Evolutionary conservation across 1,140 invertebrate species (phyloP).

Genomic region (Argopecten irradians): DNA sequence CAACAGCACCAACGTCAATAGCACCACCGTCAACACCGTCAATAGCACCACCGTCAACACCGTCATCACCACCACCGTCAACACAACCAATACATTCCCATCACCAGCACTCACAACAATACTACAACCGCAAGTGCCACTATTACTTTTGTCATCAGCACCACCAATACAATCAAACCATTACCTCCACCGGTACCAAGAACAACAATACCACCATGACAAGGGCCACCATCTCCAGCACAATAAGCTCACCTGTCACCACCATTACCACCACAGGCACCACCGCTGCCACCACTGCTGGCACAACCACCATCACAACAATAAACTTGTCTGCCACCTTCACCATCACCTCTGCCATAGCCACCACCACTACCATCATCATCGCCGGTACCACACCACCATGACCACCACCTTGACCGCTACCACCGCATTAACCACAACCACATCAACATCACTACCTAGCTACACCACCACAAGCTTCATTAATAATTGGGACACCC

Average conservation of each 20-base stretch:
- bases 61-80: neutral
- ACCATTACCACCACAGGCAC: conserved; percentile 6
- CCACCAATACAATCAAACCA: neutral
- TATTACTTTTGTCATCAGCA: neutral
- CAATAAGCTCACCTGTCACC: neutral
- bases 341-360: neutral
- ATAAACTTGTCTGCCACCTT: neutral
- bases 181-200: neutral
- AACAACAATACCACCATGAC: neutral
- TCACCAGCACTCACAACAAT: neutral
- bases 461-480: neutral
- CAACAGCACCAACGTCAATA: neutral
- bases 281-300: neutral
- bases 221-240: neutral
- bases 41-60: neutral
- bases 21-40: neutral
- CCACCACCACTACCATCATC: conserved; percentile 1
- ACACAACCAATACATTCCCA: neutral
- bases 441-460: neutral
- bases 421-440: neutral
- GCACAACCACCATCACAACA: neutral
- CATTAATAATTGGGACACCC: too few relatives aligned
- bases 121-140: neutral
- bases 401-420: conserved; percentile 4
- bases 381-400: neutral